A percentile compares a stretch with the other conserved stretches of the same genome.
phyloP scores from a whole-genome alignment of 2,113 vertebrate genomes.

The Corydoras sp. region DNA sequence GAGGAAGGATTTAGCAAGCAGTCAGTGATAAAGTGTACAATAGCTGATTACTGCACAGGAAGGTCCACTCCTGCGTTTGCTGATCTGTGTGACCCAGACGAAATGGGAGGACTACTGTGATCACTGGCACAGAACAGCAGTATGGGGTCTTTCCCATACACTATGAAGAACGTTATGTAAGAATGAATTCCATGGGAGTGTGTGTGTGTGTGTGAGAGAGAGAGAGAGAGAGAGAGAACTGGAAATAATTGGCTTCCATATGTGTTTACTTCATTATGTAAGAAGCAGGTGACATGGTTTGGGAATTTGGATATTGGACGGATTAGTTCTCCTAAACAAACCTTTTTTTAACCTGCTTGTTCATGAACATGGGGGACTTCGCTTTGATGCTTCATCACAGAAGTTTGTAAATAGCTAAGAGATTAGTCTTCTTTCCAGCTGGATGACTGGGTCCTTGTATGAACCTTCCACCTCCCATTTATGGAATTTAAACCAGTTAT shows the following conservation, averaged over 20 bases:
- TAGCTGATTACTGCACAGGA: conserved; percentile 36
- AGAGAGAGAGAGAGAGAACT: background rate
- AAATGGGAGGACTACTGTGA: conserved; percentile 31
- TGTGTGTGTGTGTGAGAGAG: background rate
- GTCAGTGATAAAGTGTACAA: conserved; percentile 30
- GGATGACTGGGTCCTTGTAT: conserved; percentile 17
- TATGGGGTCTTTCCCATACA: conserved; percentile 26
- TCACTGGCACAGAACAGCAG: conserved; percentile 21
- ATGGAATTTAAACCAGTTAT: background rate
- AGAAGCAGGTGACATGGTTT: too few species aligned
- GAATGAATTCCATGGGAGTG: conserved; percentile 17
- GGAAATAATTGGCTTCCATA: background rate
- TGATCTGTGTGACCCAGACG: conserved; percentile 30
- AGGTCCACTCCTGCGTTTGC: conserved; percentile 34
- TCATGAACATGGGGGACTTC: conserved; percentile 3
- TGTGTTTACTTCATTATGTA: background rate
- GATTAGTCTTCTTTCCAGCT: conserved; percentile 31
- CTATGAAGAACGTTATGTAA: conserved; percentile 22
- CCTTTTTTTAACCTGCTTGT: conserved; percentile 14
- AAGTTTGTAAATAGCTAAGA: conserved; percentile 35
- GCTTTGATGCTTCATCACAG: conserved; percentile 18
- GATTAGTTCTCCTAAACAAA: conserved; percentile 4
- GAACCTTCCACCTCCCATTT: background rate
- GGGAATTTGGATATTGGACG: background rate
- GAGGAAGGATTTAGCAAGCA: conserved; percentile 25